Evolutionary conservation across 2,888 invertebrate species (phyloP).

Genomic region (Aplocera efformata): DNA sequence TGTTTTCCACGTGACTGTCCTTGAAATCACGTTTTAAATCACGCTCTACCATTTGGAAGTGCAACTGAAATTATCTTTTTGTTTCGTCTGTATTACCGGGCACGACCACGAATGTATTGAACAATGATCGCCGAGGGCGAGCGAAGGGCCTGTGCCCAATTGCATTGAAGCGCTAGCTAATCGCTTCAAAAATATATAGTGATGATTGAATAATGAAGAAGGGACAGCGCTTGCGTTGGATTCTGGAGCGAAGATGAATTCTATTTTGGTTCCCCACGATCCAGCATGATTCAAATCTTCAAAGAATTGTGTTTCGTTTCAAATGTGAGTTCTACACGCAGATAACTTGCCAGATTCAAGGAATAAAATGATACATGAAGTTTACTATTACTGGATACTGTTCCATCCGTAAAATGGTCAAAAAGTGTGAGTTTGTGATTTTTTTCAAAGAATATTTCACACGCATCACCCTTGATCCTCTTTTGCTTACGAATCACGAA

Average conservation of each 20-base stretch:
- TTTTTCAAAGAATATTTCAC: constrained; percentile 66
- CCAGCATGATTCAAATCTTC: no score
- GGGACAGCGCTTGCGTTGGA: no score
- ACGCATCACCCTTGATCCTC: constrained; percentile 64
- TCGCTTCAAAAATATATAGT: constrained; percentile 2
- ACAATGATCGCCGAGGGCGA: constrained; percentile 9
- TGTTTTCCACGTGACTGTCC: constrained; percentile 23
- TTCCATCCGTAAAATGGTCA: constrained; percentile 12
- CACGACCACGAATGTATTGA: constrained; percentile 6
- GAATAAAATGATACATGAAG: no score
- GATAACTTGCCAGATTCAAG: no score
- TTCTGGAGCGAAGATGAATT: no score
- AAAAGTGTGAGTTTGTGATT: constrained; percentile 4
- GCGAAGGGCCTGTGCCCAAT: constrained; percentile 17
- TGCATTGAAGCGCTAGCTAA: constrained; percentile 12
- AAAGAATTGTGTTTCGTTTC: neutral
- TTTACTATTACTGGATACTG: constrained; percentile 11
- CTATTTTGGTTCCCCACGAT: neutral
- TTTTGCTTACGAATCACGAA: constrained; percentile 66
- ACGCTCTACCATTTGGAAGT: neutral
- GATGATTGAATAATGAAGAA: neutral
- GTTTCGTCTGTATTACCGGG: neutral
- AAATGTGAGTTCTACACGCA: no score
- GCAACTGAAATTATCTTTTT: no score
- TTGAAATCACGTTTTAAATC: constrained; percentile 23